Conservation (phyloP, 2,797 vertebrate genomes). For the Poeciliopsis infans region DNA sequence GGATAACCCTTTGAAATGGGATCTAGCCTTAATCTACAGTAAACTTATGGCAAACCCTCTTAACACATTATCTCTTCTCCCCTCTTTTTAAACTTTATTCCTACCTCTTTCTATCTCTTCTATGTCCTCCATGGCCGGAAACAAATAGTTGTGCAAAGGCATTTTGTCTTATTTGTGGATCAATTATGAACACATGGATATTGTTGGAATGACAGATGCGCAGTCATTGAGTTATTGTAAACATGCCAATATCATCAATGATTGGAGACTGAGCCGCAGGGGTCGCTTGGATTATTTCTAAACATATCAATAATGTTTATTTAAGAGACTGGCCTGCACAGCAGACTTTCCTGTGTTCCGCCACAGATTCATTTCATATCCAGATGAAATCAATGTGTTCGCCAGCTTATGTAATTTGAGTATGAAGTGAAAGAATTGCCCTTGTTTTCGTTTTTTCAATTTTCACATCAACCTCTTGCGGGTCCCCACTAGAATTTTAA, state of each 20-base stretch:
- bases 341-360: constrained; percentile 12
- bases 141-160: constrained; percentile 58
- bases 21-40: neutral
- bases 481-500: constrained; percentile 62
- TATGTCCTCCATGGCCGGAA: constrained; percentile 31
- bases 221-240: constrained; percentile 60
- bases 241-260: constrained; percentile 74
- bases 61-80: neutral
- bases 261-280: constrained; percentile 59
- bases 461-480: constrained; percentile 58
- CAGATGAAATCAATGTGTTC: constrained; percentile 58
- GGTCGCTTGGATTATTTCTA: constrained; percentile 57
- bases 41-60: neutral
- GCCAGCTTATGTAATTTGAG: constrained; percentile 62
- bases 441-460: constrained; percentile 47
- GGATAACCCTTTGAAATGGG: neutral
- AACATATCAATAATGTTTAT: constrained; percentile 76
- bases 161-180: constrained; percentile 64
- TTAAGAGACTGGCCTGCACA: constrained; percentile 57
- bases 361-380: constrained; percentile 55
- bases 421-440: constrained; percentile 50
- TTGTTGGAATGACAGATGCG: constrained; percentile 58
- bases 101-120: neutral
- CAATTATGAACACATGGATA: constrained; percentile 60
- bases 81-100: neutral